A percentile compares a stretch with the other conserved stretches of the same genome.
phyloP scores from a whole-genome alignment of 2,888 invertebrate genomes.

The Selenia dentaria region DNA sequence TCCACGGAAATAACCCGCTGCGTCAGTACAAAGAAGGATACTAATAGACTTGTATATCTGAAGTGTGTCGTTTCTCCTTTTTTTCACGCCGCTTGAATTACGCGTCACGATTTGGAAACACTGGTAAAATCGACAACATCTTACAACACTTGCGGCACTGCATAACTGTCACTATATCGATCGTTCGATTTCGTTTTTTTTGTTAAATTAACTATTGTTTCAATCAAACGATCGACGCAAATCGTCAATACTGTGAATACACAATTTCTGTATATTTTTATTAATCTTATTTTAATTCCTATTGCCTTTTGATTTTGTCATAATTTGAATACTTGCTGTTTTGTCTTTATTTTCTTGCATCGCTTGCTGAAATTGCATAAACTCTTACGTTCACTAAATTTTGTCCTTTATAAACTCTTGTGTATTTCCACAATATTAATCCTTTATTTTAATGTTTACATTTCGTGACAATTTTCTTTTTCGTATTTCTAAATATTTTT shows the following conservation, averaged over 20 bases:
- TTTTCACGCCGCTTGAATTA: slow-evolving; percentile 82
- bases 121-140: slow-evolving; percentile 78
- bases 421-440: neutral
- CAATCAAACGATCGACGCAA: slow-evolving; percentile 32
- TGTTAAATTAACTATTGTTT: slow-evolving; percentile 9
- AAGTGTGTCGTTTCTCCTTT: slow-evolving; percentile 82
- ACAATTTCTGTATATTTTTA: slow-evolving; percentile 18
- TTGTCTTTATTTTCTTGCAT: slow-evolving; percentile 12
- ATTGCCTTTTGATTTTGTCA: slow-evolving; percentile 1
- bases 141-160: slow-evolving; percentile 62
- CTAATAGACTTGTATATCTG: slow-evolving; percentile 66
- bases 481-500: too few relatives aligned
- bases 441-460: neutral
- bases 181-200: slow-evolving; percentile 34
- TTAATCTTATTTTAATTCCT: slow-evolving; percentile 11
- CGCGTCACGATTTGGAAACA: slow-evolving; percentile 81
- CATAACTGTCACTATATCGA: slow-evolving; percentile 45
- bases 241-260: slow-evolving; percentile 13
- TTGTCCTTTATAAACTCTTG: too few relatives aligned
- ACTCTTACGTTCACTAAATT: neutral
- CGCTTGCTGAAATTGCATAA: slow-evolving; percentile 10
- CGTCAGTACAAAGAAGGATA: slow-evolving; percentile 50
- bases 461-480: neutral
- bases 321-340: slow-evolving; percentile 9
- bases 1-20: too few relatives aligned